phyloP scores from a whole-genome alignment of 2,888 invertebrate genomes.

The Malthinus seriepunctatus region DNA sequence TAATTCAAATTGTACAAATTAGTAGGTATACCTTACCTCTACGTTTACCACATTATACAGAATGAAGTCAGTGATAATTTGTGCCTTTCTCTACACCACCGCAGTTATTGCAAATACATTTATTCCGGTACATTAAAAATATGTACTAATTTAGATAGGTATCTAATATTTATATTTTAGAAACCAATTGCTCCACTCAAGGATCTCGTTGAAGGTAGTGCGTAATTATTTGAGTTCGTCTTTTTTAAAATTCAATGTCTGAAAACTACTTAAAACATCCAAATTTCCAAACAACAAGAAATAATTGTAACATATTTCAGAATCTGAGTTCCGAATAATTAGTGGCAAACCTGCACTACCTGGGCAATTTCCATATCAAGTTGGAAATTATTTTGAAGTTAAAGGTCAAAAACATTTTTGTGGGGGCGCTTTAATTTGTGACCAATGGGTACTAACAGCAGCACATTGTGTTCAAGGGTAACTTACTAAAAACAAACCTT shows the following conservation, averaged over 20 bases:
- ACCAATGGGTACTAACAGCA: slow-evolving; percentile 24
- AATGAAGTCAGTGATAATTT: neutral
- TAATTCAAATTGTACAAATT: no score
- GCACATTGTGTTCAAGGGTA: slow-evolving; percentile 19
- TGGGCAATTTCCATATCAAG: slow-evolving; percentile 19
- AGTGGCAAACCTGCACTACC: slow-evolving; percentile 3
- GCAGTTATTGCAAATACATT: neutral
- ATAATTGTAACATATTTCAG: no score
- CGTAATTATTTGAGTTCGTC: neutral
- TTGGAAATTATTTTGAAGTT: neutral
- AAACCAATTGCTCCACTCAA: neutral
- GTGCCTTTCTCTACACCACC: neutral
- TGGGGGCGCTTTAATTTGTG: slow-evolving; percentile 20
- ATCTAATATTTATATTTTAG: neutral
- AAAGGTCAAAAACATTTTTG: neutral
- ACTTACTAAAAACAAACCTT: neutral
- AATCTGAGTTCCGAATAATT: slow-evolving; percentile 4
- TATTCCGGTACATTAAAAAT: neutral
- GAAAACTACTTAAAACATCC: no score
- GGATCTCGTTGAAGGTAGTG: neutral
- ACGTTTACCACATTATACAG: neutral
- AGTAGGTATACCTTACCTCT: no score
- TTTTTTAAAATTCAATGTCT: no score
- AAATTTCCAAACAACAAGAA: no score
- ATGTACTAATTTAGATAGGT: neutral